A percentile compares a stretch with the other conserved stretches of the same genome.
Evolutionary conservation across 1,140 invertebrate genomes (phyloP).

Genomic region (Macrostomum lignano): DNA sequence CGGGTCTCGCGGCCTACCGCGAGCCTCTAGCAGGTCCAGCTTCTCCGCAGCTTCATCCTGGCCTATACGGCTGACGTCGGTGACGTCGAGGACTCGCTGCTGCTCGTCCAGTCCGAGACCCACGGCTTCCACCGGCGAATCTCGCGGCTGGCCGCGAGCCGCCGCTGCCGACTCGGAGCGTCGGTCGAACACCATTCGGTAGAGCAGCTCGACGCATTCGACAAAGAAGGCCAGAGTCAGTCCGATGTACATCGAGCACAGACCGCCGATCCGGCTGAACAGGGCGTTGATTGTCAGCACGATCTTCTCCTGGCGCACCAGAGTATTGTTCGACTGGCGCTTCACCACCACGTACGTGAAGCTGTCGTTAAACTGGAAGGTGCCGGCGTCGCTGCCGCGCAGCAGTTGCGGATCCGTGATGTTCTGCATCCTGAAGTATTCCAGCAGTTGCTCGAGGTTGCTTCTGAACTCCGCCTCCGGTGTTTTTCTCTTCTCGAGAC

Average conservation of each 20-base stretch:
- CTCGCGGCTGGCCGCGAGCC: too few relatives aligned
- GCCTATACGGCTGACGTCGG: too few relatives aligned
- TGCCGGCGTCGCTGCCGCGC: not conserved
- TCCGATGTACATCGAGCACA: conserved; percentile 6
- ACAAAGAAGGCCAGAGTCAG: conserved; percentile 2
- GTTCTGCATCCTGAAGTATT: not conserved
- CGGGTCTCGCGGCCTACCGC: too few relatives aligned
- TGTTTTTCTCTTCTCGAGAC: too few relatives aligned
- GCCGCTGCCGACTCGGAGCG: too few relatives aligned
- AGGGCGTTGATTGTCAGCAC: conserved; percentile 3
- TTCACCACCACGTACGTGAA: conserved; percentile 5
- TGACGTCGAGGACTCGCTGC: too few relatives aligned
- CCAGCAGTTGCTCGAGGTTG: too few relatives aligned
- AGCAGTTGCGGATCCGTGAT: not conserved
- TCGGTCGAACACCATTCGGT: not conserved
- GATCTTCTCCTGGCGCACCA: conserved; percentile 1
- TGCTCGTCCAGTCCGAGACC: too few relatives aligned
- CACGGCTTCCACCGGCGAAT: too few relatives aligned
- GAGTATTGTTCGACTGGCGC: conserved; percentile 4
- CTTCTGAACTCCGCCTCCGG: too few relatives aligned
- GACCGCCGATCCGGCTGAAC: conserved; percentile 2
- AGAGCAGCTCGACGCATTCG: conserved; percentile 3
- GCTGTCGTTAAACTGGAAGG: not conserved
- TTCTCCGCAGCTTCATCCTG: too few relatives aligned
- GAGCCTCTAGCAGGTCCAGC: too few relatives aligned